phyloP scores from a whole-genome alignment of 2,113 vertebrate species.

The Climacteris rufus region DNA sequence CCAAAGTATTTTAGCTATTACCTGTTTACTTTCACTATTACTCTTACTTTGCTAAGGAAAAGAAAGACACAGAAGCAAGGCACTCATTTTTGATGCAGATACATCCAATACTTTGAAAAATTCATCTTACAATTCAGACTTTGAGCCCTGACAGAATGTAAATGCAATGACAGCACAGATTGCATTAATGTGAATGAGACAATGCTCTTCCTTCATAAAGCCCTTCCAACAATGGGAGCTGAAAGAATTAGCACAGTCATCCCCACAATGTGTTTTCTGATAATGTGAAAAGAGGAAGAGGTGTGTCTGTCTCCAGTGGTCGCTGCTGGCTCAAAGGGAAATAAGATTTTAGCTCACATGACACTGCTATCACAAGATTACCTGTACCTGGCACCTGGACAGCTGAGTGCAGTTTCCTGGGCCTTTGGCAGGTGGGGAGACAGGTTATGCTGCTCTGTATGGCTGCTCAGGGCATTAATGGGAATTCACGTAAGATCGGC shows the following conservation, averaged over 20 bases:
- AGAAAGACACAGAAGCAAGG: not conserved
- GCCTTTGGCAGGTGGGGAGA: not conserved
- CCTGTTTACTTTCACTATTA: not conserved
- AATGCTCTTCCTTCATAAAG: not conserved
- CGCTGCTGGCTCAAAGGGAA: not conserved
- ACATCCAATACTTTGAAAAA: not conserved
- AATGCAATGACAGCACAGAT: not conserved
- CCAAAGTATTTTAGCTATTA: not conserved
- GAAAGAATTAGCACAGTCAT: not conserved
- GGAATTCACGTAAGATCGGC: not conserved
- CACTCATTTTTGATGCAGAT: not conserved
- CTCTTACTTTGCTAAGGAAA: not conserved
- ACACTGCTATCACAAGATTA: not conserved
- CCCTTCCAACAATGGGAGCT: not conserved
- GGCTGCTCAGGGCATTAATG: not conserved
- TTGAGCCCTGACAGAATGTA: not conserved
- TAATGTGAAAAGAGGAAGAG: not conserved
- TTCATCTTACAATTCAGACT: rapidly evolving
- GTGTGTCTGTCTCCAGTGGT: not conserved
- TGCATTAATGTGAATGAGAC: not conserved
- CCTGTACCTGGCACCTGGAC: not conserved
- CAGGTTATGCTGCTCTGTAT: not conserved
- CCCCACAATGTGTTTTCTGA: rapidly evolving
- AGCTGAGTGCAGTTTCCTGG: not conserved
- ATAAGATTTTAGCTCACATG: not conserved